Evolutionary conservation across 2,113 vertebrate genomes (phyloP), one percentile per base, ranked within the genome.

Genomic region (Muscicapa adusta): DNA sequence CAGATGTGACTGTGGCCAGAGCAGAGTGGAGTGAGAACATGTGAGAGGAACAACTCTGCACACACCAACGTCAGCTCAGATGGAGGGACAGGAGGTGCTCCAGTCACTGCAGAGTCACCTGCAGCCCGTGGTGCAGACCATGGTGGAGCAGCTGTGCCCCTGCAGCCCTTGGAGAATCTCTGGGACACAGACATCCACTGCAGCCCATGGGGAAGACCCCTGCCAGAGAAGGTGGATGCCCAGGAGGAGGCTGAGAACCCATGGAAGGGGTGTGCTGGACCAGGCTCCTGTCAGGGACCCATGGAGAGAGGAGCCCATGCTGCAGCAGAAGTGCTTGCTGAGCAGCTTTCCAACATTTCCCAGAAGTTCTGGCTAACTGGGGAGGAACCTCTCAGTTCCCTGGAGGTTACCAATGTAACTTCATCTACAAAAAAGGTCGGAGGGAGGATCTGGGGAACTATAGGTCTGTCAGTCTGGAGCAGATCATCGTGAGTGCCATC

Each of bases 401-500:
- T 43, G 63, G 8, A 50, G 2, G 2, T 36, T 60, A 25, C 5
- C 18, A 56, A 45, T 40, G 6, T 43, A 18, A 54, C 1, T 3
- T 10, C 20, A 26, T 18, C 31, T 24, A 34, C 10, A 38, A 31
- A 42, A 77, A 51, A 20, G n/a, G 6, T 23, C 0, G 0, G 18
- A 73, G 68, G 12, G 8, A 57, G 4, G 5, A 73, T 45, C 3
- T 0, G 0, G 15, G 5, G 4, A 67, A 6, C 28, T 56, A 36
- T 4, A 73, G 10, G 3, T 11, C 53, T 60, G 10, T 71, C 8
- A 66, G 45, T 5, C n/a, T 63, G 18, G 40, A 76, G 34, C 50
- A 31, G 38, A 14, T 51, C 5, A 22, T 50, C 51, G 13, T 61
- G 58, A 34, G 24, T 61, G 53, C 28, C 3, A 5, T 28, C 34